Base-by-base conservation (phyloP, 2,797 vertebrate genomes). In the Poecilia wingei region DNA sequence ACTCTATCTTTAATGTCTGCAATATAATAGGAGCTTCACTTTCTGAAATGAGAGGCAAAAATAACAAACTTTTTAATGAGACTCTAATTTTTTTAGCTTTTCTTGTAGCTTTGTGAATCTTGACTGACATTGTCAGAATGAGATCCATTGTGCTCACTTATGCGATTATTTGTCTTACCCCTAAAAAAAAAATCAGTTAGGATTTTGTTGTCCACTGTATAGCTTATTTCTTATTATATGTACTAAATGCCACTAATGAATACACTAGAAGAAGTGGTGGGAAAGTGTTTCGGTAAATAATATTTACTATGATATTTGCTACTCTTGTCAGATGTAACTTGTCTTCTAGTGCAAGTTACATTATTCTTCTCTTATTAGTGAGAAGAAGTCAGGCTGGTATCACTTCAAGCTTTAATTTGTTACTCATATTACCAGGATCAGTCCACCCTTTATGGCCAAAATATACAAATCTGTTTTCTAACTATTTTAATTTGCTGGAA, bases 401-500 rank as follows among this genome's bases (percentile, higher is more conserved):
- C 25, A 41, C 78, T 78, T 76, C 10, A 64, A 76, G 20, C 36
- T 82, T 82, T 45, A 79, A 10, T 83, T 79, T 77, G 61, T 85
- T 84, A 74, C 75, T 57, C 28, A 46, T 83, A 79, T 83, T 72
- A 79, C 72, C 41, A 83, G 61, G 59, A 80, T 64, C 75, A 84
- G 53, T 76, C 66, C 75, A 80, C 83, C 76, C 72, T 79, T 84
- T 78, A 79, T 81, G 75, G 51, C 83, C 83, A 77, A 18, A n/a
- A 90, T 90, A 83, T 84, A 77, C 76, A 91, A 84, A 91, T 88
- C 84, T 78, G 64, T 82, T 88, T 87, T 89, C 74, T 77, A 87
- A 85, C 83, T 77, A 79, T 66, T 86, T 85, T 92, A 88, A 93
- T 93, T 90, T 90, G 85, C 80, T 85, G 82, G 79, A 92, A 91